phyloP scores from a whole-genome alignment of 2,888 invertebrate species.

The Athetis lepigone region DNA sequence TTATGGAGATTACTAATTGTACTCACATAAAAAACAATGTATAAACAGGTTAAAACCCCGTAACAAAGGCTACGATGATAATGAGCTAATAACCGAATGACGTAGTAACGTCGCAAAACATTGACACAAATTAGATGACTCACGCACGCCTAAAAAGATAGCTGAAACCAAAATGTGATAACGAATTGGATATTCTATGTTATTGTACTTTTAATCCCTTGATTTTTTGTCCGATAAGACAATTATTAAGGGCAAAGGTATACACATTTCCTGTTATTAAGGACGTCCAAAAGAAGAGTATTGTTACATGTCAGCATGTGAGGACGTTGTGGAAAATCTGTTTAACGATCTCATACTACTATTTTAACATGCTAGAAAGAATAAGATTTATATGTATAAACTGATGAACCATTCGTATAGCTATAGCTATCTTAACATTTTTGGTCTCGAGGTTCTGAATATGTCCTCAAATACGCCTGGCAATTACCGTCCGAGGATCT shows the following conservation, averaged over 20 bases:
- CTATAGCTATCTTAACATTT: too few relatives aligned
- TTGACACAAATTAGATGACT: constrained; percentile 43
- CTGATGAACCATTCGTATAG: too few relatives aligned
- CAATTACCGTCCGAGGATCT: too few relatives aligned
- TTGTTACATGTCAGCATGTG: too few relatives aligned
- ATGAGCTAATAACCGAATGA: constrained; percentile 41
- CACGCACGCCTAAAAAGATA: constrained; percentile 32
- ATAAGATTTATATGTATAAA: too few relatives aligned
- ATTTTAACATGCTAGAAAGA: too few relatives aligned
- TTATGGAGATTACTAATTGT: background rate
- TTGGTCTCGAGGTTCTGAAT: too few relatives aligned
- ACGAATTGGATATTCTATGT: background rate
- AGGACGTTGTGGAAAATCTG: too few relatives aligned
- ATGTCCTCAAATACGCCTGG: too few relatives aligned
- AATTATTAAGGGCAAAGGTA: background rate
- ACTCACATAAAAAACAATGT: background rate
- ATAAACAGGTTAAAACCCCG: constrained; percentile 3
- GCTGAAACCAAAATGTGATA: constrained; percentile 34
- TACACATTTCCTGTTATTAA: too few relatives aligned
- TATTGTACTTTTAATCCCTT: constrained; percentile 29
- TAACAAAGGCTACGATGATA: constrained; percentile 38
- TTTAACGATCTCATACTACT: too few relatives aligned
- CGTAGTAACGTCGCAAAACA: constrained; percentile 30
- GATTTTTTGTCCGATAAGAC: constrained; percentile 21
- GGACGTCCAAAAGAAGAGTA: too few relatives aligned